Base-by-base conservation (phyloP, 2,797 vertebrate species). In the Enteromius thamalakanensis region DNA sequence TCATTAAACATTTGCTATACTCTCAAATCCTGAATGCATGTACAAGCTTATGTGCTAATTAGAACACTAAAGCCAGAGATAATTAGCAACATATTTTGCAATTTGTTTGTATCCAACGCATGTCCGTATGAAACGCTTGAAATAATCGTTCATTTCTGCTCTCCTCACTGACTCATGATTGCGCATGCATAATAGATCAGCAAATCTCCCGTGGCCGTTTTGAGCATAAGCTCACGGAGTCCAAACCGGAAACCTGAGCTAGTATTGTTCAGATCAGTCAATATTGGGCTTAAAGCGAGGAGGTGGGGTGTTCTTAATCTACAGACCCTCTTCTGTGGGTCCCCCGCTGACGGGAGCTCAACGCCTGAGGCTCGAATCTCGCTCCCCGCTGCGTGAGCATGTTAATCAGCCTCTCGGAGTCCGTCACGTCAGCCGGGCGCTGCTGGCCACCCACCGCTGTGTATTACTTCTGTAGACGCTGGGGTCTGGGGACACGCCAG, bases 401-500 rank as follows among this genome's bases (percentile, higher is more conserved):
- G 84, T 58, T 86, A 87, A 82, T 76, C 80, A 79, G 68, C 40
- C 14, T 10, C 65, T 80, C 78, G 6, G 68, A 74, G 40, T 34
- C 69, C 8, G 34, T 42, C n/a, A 40, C 0, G 76, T 65, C 49
- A 78, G 60, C 58, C 19, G 45, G 42, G 12, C 6, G 17, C 81
- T 42, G 81, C 81, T 32, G 81, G 49, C 81, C 62, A 76, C 81
- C 71, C 58, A 67, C 60, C 6, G 15, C 71, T 76, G 71, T n/a
- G 60, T 29, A 26, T 82, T 67, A 67, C 8, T 67, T 76, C 60
- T 65, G 72, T 47, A 67, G 51, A 65, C n/a, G 6, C 80, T 49
- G 70, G 53, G 60, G 47, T 68, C 60, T 67, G 60, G 62, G 45
- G 45, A 76, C 5, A 26, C 15, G 42, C 45, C 53, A 47, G 51